Conservation (phyloP, 2,113 vertebrate species). For the Numenius arquata region DNA sequence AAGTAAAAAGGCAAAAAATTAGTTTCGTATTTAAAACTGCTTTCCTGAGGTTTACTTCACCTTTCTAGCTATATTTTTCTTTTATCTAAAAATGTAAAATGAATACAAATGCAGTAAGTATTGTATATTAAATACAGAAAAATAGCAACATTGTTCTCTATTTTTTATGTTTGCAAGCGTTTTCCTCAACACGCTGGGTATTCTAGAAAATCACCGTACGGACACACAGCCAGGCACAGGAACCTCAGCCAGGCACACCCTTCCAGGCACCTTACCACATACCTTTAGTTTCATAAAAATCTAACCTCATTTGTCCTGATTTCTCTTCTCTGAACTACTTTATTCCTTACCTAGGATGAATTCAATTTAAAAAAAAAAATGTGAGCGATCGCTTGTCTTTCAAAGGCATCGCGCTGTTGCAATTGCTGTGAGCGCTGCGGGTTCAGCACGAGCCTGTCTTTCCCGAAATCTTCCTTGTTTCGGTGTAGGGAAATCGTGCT, state of each 20-base stretch:
- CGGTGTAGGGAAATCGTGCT: neutral
- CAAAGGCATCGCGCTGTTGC: neutral
- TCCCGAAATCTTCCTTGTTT: neutral
- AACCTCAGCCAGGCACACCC: neutral
- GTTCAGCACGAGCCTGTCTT: neutral
- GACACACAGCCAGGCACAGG: neutral
- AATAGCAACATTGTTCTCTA: constrained; percentile 28
- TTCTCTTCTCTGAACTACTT: neutral
- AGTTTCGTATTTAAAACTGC: constrained; percentile 68
- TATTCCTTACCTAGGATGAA: neutral
- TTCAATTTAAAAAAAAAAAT: neutral
- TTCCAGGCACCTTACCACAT: neutral
- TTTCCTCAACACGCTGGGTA: neutral
- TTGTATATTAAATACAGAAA: constrained; percentile 57
- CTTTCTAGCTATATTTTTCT: constrained; percentile 41
- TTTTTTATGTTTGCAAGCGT: neutral
- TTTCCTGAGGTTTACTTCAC: constrained; percentile 52
- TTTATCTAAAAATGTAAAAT: constrained; percentile 62
- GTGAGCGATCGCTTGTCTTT: neutral
- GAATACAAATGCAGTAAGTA: constrained; percentile 55
- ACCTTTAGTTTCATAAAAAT: neutral
- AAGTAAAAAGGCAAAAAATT: constrained; percentile 35
- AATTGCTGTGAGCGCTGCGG: rapidly evolving
- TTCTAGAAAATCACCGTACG: neutral
- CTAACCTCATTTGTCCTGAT: neutral